Evolutionary conservation across 2,797 vertebrate genomes (phyloP).

Genomic region (Pseudotriccus pelzelni): DNA sequence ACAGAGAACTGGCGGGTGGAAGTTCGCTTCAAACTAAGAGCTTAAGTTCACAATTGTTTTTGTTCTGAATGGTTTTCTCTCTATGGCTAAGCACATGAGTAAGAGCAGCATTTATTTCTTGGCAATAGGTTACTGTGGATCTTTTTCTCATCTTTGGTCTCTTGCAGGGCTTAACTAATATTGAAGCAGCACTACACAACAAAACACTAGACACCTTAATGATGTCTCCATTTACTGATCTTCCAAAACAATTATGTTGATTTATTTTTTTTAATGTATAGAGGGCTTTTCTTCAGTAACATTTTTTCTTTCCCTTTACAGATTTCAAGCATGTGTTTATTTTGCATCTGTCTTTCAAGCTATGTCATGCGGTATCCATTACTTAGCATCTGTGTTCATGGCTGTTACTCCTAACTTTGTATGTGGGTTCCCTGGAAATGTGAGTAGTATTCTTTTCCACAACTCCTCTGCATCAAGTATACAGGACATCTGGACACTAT

Average conservation of each 20-base stretch:
- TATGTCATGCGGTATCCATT: constrained; percentile 91
- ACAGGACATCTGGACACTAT: constrained; percentile 79
- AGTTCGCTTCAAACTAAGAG: neutral
- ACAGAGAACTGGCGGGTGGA: neutral
- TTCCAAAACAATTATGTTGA: neutral
- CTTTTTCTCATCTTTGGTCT: neutral
- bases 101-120: neutral
- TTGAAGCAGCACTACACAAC: neutral
- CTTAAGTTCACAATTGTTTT: neutral
- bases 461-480: constrained; percentile 79
- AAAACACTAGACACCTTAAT: neutral
- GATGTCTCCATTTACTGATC: neutral
- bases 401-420: constrained; percentile 86
- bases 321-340: constrained; percentile 91
- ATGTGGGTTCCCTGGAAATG: constrained; percentile 81
- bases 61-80: neutral
- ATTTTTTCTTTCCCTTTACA: constrained; percentile 63
- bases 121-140: neutral
- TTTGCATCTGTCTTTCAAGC: constrained; percentile 90
- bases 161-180: neutral
- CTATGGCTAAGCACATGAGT: neutral
- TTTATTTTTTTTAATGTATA: neutral
- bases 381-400: constrained; percentile 91
- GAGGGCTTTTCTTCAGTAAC: neutral
- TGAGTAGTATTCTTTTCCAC: constrained; percentile 80